phyloP scores from a whole-genome alignment of 2,797 vertebrate genomes.

The Danio jaintianensis region DNA sequence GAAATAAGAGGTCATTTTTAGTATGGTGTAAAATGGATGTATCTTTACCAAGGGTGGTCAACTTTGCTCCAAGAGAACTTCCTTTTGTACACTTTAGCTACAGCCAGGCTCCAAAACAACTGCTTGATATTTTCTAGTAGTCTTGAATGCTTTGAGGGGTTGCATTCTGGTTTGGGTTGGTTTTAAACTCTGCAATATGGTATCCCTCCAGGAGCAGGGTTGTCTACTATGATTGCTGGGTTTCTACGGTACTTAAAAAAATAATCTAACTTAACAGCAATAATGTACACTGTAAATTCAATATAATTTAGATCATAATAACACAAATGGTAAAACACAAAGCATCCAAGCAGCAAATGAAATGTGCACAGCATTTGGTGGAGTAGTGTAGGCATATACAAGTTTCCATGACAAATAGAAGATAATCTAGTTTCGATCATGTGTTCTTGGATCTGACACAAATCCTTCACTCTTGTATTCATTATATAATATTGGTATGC shows the following conservation, averaged over 20 bases:
- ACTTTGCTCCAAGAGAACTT: neutral
- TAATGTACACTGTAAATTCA: neutral
- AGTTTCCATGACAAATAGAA: no score
- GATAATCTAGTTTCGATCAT: no score
- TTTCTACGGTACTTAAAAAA: conserved; percentile 14
- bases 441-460: no score
- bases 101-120: neutral
- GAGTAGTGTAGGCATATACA: neutral
- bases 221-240: neutral
- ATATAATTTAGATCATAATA: neutral
- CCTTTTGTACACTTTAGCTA: neutral
- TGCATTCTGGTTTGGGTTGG: neutral
- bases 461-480: no score
- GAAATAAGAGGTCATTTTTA: neutral
- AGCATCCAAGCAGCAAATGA: neutral
- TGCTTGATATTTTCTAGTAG: neutral
- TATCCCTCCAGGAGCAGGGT: neutral
- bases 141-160: neutral
- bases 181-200: conserved; percentile 9
- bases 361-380: conserved; percentile 1
- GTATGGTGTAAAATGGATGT: neutral
- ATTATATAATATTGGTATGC: neutral
- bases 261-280: neutral
- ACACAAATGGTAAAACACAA: conserved; percentile 1
- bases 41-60: neutral